Conservation (phyloP, 2,888 invertebrate genomes). For the Cordilura impudica region DNA sequence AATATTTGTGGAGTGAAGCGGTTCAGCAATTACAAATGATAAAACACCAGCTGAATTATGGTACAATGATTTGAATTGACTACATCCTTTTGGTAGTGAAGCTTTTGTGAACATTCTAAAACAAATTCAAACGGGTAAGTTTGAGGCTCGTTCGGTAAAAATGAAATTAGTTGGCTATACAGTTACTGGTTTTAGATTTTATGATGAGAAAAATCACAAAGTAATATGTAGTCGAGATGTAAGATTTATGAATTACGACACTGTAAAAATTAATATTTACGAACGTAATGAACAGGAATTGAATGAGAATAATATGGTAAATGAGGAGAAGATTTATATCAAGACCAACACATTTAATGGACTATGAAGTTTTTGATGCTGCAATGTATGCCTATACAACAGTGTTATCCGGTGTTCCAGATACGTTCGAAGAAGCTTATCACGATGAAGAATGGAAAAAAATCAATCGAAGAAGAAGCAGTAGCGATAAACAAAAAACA, state of each 20-base stretch:
- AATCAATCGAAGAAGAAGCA: not conserved
- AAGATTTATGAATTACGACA: too few relatives aligned
- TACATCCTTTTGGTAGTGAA: constrained; percentile 13
- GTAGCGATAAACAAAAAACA: not conserved
- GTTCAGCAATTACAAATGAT: constrained; percentile 5
- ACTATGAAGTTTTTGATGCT: constrained; percentile 9
- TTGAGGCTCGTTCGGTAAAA: constrained; percentile 2
- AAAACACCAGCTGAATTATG: constrained; percentile 34
- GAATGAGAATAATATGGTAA: too few relatives aligned
- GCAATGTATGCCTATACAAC: constrained; percentile 14
- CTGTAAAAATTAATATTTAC: constrained; percentile 1
- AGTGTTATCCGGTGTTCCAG: constrained; percentile 3
- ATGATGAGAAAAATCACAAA: constrained; percentile 11
- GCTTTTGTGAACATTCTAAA: constrained; percentile 20
- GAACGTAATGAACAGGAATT: too few relatives aligned
- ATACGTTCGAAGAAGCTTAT: constrained; percentile 25
- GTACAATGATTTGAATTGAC: constrained; percentile 15
- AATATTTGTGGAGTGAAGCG: constrained; percentile 37
- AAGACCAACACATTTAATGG: constrained; percentile 6
- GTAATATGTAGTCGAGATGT: constrained; percentile 26
- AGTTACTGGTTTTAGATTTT: constrained; percentile 25
- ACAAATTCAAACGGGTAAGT: constrained; percentile 22
- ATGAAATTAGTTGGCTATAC: too few relatives aligned
- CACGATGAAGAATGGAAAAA: too few relatives aligned
- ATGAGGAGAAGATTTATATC: not conserved